Base-by-base conservation (phyloP, 2,888 invertebrate genomes). In the Lasiommata megera region DNA sequence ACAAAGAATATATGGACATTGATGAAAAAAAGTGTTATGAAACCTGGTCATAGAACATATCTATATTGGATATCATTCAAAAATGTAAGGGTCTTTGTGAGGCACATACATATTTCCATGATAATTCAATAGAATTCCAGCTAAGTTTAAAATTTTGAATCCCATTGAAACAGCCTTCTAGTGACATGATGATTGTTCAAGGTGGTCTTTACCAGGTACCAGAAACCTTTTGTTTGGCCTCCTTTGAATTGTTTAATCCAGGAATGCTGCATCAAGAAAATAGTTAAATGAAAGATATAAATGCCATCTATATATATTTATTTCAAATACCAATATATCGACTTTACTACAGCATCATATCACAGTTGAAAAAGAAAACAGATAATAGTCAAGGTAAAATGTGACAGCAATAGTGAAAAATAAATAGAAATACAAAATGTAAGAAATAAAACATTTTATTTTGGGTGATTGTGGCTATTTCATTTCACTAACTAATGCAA, bases 1-100 rank as follows among this genome's bases (percentile, higher is more conserved):
- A 88, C 64, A 85, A 84, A 64, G 80, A 84, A 66, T 82, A 69
- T 1, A 23, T 23, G 23, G 23, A 2, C 2, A 5, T 2, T 23
- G 23, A 23, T 23, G 23, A 23, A 5, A 23, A 23, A 23, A 23
- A 23, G 23, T 3, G 2, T 23, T 23, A 23, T 23, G 23, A 5
- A 23, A 23, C 23, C 23, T 23, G 23, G 23, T 23, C 23, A 2
- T 23, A 23, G 23, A n/a, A n/a, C n/a, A n/a, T n/a, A n/a, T n/a
- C n/a, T n/a, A n/a, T n/a, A n/a, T n/a, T n/a, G n/a, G n/a, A n/a
- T n/a, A n/a, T n/a, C n/a, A n/a, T n/a, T n/a, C n/a, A n/a, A n/a
- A n/a, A n/a, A n/a, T n/a, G n/a, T n/a, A n/a, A n/a, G n/a, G n/a
- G n/a, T n/a, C n/a, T n/a, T n/a, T n/a, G n/a, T n/a, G n/a, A n/a